Evolutionary conservation across 2,888 invertebrate genomes (phyloP).

Genomic region (Pristionchus arcanus): DNA sequence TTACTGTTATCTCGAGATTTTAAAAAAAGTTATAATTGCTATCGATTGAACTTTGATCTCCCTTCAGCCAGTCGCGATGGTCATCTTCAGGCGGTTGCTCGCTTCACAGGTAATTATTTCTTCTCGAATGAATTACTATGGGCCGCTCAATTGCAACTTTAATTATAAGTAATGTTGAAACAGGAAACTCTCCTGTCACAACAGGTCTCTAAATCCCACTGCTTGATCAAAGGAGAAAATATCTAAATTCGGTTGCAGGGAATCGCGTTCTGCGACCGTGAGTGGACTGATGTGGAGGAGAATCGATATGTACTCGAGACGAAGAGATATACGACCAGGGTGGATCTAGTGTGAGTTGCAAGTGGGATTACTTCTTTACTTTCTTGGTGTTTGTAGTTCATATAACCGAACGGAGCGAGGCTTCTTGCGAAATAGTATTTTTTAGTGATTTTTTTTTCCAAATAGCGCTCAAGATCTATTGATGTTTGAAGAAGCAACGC

Average conservation of each 20-base stretch:
- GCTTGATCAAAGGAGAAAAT: neutral
- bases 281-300: slow-evolving; percentile 40
- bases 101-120: neutral
- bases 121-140: too few relatives aligned
- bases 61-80: slow-evolving; percentile 43
- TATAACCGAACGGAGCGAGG: too few relatives aligned
- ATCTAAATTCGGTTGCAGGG: neutral
- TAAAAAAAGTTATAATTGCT: neutral
- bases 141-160: neutral
- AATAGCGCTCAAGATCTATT: neutral
- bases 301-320: neutral
- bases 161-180: too few relatives aligned
- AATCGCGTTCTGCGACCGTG: slow-evolving; percentile 26
- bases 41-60: slow-evolving; percentile 6
- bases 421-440: neutral
- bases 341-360: neutral
- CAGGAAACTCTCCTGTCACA: too few relatives aligned
- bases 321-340: neutral
- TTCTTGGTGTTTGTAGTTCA: too few relatives aligned
- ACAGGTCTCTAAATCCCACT: too few relatives aligned
- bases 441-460: too few relatives aligned
- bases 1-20: too few relatives aligned
- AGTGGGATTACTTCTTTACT: neutral
- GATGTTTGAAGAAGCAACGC: neutral
- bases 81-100: slow-evolving; percentile 26